Base-by-base conservation (phyloP, 1,140 invertebrate species). In the Magallana ariakensis region DNA sequence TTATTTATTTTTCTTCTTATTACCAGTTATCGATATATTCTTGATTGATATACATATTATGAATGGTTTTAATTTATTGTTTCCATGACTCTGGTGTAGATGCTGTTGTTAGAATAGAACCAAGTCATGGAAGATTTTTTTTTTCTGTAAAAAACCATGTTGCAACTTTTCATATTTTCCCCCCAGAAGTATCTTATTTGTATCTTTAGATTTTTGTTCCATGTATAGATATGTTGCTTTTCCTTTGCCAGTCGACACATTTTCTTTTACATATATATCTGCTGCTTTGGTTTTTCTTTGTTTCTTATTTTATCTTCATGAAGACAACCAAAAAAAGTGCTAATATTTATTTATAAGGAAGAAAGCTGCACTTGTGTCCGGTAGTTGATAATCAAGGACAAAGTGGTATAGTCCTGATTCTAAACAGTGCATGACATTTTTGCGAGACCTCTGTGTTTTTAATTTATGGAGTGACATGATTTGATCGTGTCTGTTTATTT, bases 1-100 rank as follows among this genome's bases (percentile, higher is more conserved):
- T 75, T 75, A 75, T 75, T 75, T 75, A 75, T 75, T 75, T 75
- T 75, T 33, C 66, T 75, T 75, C 66, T 75, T 75, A 75, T 75
- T 75, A 70, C 62, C 62, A 70, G 62, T 70, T 70, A 70, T 70
- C 62, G 26, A 70, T 70, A 75, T 75, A 75, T 75, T 75, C 66
- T 75, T 75, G 22, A 75, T 16, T 26, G 66, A 75, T 75, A 75
- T 75, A 75, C 66, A 75, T 75, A 75, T 75, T 75, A 75, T 75
- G 22, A 75, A 75, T 75, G 66, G 66, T 75, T 75, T 75, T 75
- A 75, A 75, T 75, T 75, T 75, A 75, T 75, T 75, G 66, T 75
- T 75, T 75, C 33, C 66, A 26, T 26, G 66, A 75, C 13, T 26
- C 13, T 75, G 66, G 66, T 26, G 66, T 75, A 75, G 66, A 75